Conservation (phyloP, 2,888 invertebrate species). For the Cryptocephalus primarius region DNA sequence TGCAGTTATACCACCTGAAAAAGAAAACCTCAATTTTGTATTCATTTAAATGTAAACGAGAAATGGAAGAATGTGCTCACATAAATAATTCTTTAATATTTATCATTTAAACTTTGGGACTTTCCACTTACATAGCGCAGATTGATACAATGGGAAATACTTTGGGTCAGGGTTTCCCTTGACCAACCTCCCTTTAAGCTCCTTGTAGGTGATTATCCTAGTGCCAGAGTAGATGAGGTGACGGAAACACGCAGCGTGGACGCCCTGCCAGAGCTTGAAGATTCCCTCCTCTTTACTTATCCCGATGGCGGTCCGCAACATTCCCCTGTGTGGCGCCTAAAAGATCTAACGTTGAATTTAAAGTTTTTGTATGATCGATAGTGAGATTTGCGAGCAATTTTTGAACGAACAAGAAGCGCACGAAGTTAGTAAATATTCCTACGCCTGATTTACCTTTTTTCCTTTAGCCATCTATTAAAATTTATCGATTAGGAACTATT, state of each 20-base stretch:
- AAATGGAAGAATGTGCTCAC: too few relatives aligned
- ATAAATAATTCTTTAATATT: too few relatives aligned
- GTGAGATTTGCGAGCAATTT: too few relatives aligned
- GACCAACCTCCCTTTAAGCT: not conserved
- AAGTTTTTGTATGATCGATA: not conserved
- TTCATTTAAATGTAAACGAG: too few relatives aligned
- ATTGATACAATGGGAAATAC: constrained; percentile 53
- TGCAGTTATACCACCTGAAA: constrained; percentile 62
- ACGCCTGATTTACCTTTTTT: too few relatives aligned
- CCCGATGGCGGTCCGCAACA: constrained; percentile 69
- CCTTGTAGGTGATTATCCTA: constrained; percentile 77
- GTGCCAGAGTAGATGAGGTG: constrained; percentile 79
- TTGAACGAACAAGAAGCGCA: too few relatives aligned
- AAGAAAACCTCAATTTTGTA: too few relatives aligned
- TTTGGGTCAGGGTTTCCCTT: not conserved
- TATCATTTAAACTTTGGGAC: not conserved
- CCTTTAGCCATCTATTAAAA: too few relatives aligned
- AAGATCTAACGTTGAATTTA: not conserved
- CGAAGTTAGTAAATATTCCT: too few relatives aligned
- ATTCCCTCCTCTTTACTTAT: constrained; percentile 79
- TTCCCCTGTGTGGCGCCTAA: constrained; percentile 62
- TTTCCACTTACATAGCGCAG: constrained; percentile 44
- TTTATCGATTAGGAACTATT: too few relatives aligned
- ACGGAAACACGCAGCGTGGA: constrained; percentile 78
- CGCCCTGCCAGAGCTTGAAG: constrained; percentile 74